Base-by-base conservation (phyloP, 2,113 vertebrate genomes). In the Bubalus kerabau region DNA sequence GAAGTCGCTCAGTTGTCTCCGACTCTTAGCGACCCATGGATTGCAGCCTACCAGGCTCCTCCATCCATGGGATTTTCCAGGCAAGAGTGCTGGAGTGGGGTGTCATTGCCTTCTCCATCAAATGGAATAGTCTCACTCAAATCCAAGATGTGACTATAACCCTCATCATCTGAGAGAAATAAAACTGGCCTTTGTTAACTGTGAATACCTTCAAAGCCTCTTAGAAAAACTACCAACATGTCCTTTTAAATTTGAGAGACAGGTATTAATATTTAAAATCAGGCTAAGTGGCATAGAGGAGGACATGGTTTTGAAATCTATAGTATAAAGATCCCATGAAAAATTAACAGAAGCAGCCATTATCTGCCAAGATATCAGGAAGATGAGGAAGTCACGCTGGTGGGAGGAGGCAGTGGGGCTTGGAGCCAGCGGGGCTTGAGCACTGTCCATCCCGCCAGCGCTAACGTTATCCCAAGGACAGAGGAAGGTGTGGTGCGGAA, bases 301-400 rank as follows among this genome's bases (percentile, higher is more conserved):
- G 1, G 5, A 71, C 8, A 30, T 21, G 36, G 89, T 91, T 98
- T 94, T 92, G 32, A 50, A 97, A 85, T 23, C 32, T 80, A 23
- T 83, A 36, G 78, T 46, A 48, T 19, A 96, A 97, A 90, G 15
- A 48, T 23, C 57, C 81, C 14, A 21, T 57, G 80, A 98, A 96
- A 95, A 98, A 95, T 10, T 5, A 92, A 30, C 2, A 1, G 0
- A 94, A 52, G 50, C 82, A 6, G 30, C 19, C 28, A 43, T 10
- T 67, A 82, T 71, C 62, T 46, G 91, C 52, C 36, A 85, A 95
- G 74, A 36, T 8, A 46, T 0, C 12, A 50, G 52, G 32, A 92
- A 86, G 21, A 78, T 30, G 30, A 2, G 5, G 54, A 1, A n/a
- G 46, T 30, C 26, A 1, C 56, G 28, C 91, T 21, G 43, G 60